Evolutionary conservation across 1,140 invertebrate genomes (phyloP).

Genomic region (Drosophila carrolli): DNA sequence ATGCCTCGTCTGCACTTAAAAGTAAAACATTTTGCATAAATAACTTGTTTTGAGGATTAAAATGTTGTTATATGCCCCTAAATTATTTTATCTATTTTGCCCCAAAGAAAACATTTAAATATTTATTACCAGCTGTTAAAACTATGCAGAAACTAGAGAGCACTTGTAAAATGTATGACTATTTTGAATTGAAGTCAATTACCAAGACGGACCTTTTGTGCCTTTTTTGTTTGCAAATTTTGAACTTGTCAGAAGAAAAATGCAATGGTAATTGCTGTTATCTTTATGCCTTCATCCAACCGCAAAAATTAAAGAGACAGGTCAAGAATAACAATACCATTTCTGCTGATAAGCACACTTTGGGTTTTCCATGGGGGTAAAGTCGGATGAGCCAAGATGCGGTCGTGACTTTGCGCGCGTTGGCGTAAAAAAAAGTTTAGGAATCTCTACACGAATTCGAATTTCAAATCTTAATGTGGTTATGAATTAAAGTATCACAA

Average conservation of each 20-base stretch:
- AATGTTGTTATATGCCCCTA: too few species aligned
- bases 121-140: constrained; percentile 16
- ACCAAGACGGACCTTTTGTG: neutral
- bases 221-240: constrained; percentile 1
- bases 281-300: constrained; percentile 25
- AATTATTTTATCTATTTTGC: neutral
- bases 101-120: constrained; percentile 23
- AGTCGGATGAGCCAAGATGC: constrained; percentile 18
- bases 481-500: constrained; percentile 4
- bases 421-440: constrained; percentile 17
- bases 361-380: neutral
- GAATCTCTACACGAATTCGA: constrained; percentile 24
- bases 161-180: neutral
- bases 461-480: constrained; percentile 14
- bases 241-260: constrained; percentile 8
- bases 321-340: constrained; percentile 30
- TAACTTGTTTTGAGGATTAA: constrained; percentile 6
- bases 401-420: constrained; percentile 39
- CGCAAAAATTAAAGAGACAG: constrained; percentile 26
- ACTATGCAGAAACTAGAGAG: constrained; percentile 1
- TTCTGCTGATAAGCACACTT: constrained; percentile 30
- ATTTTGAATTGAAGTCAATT: neutral
- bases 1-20: neutral
- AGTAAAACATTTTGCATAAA: constrained; percentile 21
- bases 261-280: constrained; percentile 38